phyloP scores from a whole-genome alignment of 1,140 invertebrate species.

The Aphidius gifuensis region DNA sequence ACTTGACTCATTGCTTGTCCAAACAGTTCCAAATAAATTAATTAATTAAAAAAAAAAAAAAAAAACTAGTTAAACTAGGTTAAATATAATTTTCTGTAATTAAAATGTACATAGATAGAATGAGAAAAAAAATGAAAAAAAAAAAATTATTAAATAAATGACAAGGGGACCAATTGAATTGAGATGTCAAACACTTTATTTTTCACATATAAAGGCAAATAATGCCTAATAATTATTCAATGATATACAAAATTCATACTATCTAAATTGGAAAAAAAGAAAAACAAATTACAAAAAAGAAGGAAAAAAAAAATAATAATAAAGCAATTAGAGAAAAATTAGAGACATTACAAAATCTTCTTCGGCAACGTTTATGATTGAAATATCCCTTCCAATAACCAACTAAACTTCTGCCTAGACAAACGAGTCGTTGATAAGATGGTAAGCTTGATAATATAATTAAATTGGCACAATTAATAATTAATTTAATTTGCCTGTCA shows the following conservation, averaged over 20 bases:
- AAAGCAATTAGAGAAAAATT: too few species aligned
- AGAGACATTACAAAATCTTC: slow-evolving; percentile 40
- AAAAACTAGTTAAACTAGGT: slow-evolving; percentile 15
- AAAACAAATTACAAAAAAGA: slow-evolving; percentile 14
- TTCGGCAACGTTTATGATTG: slow-evolving; percentile 70
- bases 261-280: slow-evolving; percentile 28
- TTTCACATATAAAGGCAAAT: slow-evolving; percentile 18
- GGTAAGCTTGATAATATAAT: slow-evolving; percentile 23
- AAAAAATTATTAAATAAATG: too few species aligned
- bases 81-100: slow-evolving; percentile 18
- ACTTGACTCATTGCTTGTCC: slow-evolving; percentile 24
- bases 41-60: slow-evolving; percentile 26
- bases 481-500: slow-evolving; percentile 4
- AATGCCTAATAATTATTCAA: slow-evolving; percentile 6
- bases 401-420: slow-evolving; percentile 67
- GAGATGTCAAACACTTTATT: slow-evolving; percentile 43
- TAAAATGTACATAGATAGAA: slow-evolving; percentile 3
- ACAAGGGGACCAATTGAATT: too few species aligned
- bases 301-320: slow-evolving; percentile 24
- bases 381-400: slow-evolving; percentile 75
- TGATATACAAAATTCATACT: slow-evolving; percentile 39
- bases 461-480: neutral
- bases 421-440: slow-evolving; percentile 48
- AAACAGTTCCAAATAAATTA: slow-evolving; percentile 23
- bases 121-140: too few species aligned